phyloP scores from a whole-genome alignment of 2,113 vertebrate species.

The Chlorocebus sabaeus region DNA sequence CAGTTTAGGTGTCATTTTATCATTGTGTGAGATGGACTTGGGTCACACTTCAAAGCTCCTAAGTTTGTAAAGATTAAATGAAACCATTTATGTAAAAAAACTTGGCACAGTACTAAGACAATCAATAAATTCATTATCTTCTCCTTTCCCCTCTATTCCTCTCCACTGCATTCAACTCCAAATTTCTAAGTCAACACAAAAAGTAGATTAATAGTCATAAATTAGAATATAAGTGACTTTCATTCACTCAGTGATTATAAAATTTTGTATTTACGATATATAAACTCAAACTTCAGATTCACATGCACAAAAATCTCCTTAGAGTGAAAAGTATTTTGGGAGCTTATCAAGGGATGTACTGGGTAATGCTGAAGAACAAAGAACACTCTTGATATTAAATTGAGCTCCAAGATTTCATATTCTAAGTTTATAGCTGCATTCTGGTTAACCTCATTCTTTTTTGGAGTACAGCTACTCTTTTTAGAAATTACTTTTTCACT shows the following conservation, averaged over 20 bases:
- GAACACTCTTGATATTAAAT: not conserved
- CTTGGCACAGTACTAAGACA: too few relatives aligned
- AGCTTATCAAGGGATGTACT: not conserved
- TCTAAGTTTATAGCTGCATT: slow-evolving; percentile 30
- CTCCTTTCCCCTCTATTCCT: not conserved
- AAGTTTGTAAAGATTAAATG: not conserved
- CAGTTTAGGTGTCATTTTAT: not conserved
- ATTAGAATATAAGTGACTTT: not conserved
- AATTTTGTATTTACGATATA: not conserved
- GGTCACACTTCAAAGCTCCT: not conserved
- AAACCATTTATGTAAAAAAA: not conserved
- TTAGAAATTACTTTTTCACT: slow-evolving; percentile 55
- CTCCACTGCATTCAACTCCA: not conserved
- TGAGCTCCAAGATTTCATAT: not conserved
- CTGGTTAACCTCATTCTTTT: slow-evolving; percentile 49
- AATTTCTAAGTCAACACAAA: not conserved
- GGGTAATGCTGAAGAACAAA: slow-evolving; percentile 31
- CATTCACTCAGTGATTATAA: not conserved
- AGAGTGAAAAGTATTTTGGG: slow-evolving; percentile 9
- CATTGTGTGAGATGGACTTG: not conserved
- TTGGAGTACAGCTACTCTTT: slow-evolving; percentile 39
- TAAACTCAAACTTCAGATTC: not conserved
- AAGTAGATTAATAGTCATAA: not conserved
- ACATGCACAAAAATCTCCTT: not conserved
- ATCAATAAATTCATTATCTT: not conserved